Base-by-base conservation (phyloP, 2,888 invertebrate genomes). In the Agrilus biguttatus region DNA sequence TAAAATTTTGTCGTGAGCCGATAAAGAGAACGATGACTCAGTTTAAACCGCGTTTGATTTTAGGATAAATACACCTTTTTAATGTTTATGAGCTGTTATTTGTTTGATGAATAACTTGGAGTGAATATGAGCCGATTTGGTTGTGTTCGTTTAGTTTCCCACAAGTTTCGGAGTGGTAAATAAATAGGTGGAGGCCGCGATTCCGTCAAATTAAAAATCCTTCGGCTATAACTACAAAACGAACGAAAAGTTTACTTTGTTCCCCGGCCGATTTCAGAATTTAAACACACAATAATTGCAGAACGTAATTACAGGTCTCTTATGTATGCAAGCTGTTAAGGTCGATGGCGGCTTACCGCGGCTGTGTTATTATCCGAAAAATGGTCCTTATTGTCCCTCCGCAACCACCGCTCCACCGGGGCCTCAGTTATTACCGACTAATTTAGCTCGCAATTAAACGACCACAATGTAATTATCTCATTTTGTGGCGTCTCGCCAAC, bases 391-490 rank as follows among this genome's bases (percentile, higher is more conserved):
- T 45, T 46, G 47, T 50, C 47, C 47, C 47, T 47, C 28, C 10
- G 28, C 28, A 52, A 51, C 50, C 52, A 53, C 53, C 51, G 54
- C 48, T 52, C 47, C 51, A 49, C 52, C 52, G 58, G 59, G 59
- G 61, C 60, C 58, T 60, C 61, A 58, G 60, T 62, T 62, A 63
- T 63, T 64, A 64, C 61, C 53, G 55, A 59, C 63, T 64, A 62
- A 64, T 63, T 60, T 63, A 59, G 58, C 54, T 55, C 59, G 60
- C 63, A 65, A 64, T 63, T 64, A 63, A 65, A 63, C 61, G 53
- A 55, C 58, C 57, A 28, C 49, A 56, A 49, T 58, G 62, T 62
- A 63, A 63, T 63, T 64, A 63, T 63, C 61, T 62, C 62, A 63
- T 63, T 63, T 61, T 61, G 59, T 63, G 63, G 63, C 63, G 63